Percentiles rank a stretch among this genome's conserved stretches.
phyloP scores from a whole-genome alignment of 1,140 invertebrate species.

The Philaenus spumarius region DNA sequence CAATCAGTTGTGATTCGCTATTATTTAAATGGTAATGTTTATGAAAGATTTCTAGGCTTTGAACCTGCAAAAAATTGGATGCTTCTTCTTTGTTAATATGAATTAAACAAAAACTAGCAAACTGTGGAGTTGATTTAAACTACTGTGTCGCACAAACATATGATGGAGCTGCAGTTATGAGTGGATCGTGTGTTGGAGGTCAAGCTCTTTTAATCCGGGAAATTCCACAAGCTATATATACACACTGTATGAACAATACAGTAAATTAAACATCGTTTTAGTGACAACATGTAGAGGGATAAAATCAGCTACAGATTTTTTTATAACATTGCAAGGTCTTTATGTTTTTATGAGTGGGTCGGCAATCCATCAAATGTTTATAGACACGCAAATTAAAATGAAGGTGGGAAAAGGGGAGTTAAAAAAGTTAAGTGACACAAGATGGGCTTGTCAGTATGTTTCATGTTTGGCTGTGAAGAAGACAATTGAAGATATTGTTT shows the following conservation, averaged over 20 bases:
- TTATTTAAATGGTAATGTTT: too few species aligned
- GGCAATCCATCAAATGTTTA: too few species aligned
- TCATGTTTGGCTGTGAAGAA: too few species aligned
- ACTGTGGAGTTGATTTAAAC: not conserved
- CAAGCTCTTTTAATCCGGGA: not conserved
- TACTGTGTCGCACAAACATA: not conserved
- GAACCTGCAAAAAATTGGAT: not conserved
- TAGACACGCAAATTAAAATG: too few species aligned
- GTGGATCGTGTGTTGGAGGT: not conserved
- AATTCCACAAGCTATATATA: not conserved
- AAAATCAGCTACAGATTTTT: too few species aligned
- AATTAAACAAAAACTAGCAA: not conserved
- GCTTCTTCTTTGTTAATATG: not conserved
- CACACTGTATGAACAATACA: not conserved
- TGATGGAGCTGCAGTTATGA: not conserved
- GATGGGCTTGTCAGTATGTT: too few species aligned
- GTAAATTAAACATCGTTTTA: not conserved
- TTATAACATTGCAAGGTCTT: too few species aligned
- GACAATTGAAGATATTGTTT: too few species aligned
- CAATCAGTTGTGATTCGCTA: too few species aligned
- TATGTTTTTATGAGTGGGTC: too few species aligned
- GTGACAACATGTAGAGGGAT: not conserved
- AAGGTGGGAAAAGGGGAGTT: too few species aligned
- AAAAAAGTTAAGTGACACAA: too few species aligned
- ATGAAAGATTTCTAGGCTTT: not conserved